A percentile compares a stretch with the other conserved stretches of the same genome.
Conservation (phyloP, 2,113 vertebrate genomes). For the Pseudolaguvia tuberculata region DNA sequence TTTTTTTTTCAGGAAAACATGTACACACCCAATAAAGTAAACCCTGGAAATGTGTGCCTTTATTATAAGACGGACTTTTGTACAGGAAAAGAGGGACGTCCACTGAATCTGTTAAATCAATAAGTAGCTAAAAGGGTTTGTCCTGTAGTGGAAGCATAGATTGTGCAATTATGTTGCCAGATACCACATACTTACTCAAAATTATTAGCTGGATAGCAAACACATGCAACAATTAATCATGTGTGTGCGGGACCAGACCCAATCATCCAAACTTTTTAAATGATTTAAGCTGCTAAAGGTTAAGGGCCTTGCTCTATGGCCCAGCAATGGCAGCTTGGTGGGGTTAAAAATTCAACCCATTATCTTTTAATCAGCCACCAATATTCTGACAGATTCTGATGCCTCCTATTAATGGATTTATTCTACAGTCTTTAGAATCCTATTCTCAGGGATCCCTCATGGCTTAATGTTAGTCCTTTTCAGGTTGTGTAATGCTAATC, state of each 20-base stretch:
- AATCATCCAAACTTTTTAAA: too few relatives aligned
- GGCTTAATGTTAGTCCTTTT: conserved; percentile 12
- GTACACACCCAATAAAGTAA: neutral
- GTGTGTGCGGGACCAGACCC: too few relatives aligned
- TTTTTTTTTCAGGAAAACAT: neutral
- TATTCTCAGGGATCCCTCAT: conserved; percentile 5
- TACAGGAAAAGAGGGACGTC: conserved; percentile 17
- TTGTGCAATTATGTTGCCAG: conserved; percentile 49
- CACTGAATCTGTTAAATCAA: conserved; percentile 46
- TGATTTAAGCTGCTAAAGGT: too few relatives aligned
- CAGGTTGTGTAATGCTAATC: conserved; percentile 25
- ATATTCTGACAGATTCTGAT: neutral
- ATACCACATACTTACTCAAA: conserved; percentile 36
- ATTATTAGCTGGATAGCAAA: conserved; percentile 16
- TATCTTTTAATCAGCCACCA: neutral
- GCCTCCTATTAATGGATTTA: conserved; percentile 22
- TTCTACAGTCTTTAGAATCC: neutral
- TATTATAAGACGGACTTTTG: conserved; percentile 27
- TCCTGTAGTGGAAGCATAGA: conserved; percentile 40
- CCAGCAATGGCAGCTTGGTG: too few relatives aligned
- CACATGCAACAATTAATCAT: neutral
- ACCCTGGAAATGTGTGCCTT: neutral
- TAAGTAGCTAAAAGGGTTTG: conserved; percentile 23
- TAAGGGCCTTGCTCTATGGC: too few relatives aligned
- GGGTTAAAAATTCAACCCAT: neutral